Conservation (phyloP, 1,140 invertebrate genomes). For the Cryptotermes secundus region DNA sequence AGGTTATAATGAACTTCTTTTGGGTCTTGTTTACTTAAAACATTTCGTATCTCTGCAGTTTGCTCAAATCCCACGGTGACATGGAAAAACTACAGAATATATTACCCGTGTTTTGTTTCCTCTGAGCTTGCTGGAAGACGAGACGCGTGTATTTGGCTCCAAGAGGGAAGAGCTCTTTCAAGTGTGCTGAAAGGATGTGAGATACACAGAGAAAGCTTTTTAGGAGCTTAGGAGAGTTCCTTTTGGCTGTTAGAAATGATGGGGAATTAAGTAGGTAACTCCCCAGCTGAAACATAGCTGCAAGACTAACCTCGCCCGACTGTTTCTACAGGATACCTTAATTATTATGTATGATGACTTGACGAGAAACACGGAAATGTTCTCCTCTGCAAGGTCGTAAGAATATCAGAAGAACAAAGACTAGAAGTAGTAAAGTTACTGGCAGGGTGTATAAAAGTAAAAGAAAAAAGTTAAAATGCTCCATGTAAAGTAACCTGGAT, state of each 20-base stretch:
- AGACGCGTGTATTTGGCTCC: neutral
- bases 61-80: neutral
- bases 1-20: neutral
- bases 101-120: neutral
- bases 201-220: constrained; percentile 5
- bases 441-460: no score
- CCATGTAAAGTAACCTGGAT: no score
- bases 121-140: neutral
- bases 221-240: neutral
- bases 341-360: constrained; percentile 1
- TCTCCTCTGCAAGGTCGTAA: no score
- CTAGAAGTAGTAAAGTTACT: no score
- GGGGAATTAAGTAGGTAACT: neutral
- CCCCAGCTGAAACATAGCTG: neutral
- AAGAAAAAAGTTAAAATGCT: no score
- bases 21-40: neutral
- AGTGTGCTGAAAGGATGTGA: neutral
- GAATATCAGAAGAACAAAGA: no score
- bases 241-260: neutral
- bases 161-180: neutral
- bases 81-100: neutral
- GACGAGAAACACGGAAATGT: neutral
- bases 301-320: no score
- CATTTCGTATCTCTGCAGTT: neutral
- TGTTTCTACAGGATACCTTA: neutral